phyloP scores from a whole-genome alignment of 1,140 invertebrate species.

The Cecropterus lyciades region DNA sequence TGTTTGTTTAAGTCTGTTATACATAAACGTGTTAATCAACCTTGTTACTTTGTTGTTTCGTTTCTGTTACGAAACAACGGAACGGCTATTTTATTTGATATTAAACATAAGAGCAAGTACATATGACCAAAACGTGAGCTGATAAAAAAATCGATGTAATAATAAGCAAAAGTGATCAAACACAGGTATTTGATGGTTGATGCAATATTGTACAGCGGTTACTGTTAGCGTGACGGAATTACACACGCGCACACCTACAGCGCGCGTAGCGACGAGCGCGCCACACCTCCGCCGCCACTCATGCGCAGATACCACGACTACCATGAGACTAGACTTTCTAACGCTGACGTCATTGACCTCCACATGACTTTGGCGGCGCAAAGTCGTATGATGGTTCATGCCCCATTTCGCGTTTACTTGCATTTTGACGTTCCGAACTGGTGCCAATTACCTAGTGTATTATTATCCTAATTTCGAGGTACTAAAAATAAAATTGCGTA shows the following conservation, averaged over 20 bases:
- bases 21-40: neutral
- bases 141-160: neutral
- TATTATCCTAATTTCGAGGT: too few species aligned
- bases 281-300: constrained; percentile 39
- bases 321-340: constrained; percentile 37
- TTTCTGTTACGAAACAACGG: neutral
- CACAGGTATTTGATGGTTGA: constrained; percentile 14
- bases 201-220: constrained; percentile 34
- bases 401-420: constrained; percentile 10
- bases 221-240: constrained; percentile 24
- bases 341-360: constrained; percentile 40
- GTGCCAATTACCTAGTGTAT: too few species aligned
- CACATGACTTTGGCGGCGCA: constrained; percentile 31
- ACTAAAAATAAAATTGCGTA: too few species aligned
- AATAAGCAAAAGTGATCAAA: constrained; percentile 10
- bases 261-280: constrained; percentile 13
- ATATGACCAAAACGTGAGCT: neutral
- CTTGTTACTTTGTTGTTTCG: neutral
- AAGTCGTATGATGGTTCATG: too few species aligned
- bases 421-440: constrained; percentile 12
- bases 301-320: constrained; percentile 1
- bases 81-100: neutral
- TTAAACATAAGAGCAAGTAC: neutral
- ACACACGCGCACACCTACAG: constrained; percentile 3
- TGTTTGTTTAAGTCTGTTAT: neutral